These are phyloP conservation scores for Lithophane semibrunnea DNA, from an alignment of 2,888 invertebrate species.

Conservation along the genomic window DNA sequence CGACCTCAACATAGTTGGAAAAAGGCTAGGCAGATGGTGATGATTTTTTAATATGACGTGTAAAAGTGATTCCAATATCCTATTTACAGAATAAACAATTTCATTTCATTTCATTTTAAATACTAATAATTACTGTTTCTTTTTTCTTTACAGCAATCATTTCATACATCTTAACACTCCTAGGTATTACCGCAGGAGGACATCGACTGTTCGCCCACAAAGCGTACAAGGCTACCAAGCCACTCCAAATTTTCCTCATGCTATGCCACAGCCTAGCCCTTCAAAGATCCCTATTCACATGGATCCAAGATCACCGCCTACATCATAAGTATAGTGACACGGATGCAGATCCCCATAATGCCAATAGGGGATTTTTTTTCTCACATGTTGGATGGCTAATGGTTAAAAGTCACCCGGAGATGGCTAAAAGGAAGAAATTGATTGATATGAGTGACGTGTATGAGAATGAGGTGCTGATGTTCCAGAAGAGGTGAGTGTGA, in stretches of 20 bases:
- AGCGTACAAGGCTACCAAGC: constrained; percentile 70
- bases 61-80: no score
- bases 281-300: constrained; percentile 62
- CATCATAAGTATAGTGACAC: constrained; percentile 81
- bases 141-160: constrained; percentile 49
- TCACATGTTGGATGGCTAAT: constrained; percentile 95
- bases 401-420: constrained; percentile 93
- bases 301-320: constrained; percentile 67
- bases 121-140: no score
- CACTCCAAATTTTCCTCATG: constrained; percentile 71
- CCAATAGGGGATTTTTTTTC: constrained; percentile 94
- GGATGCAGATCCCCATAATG: constrained; percentile 90
- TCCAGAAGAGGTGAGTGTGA: constrained; percentile 92
- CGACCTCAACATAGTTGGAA: no score
- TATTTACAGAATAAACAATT: no score
- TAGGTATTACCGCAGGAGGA: constrained; percentile 70
- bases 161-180: constrained; percentile 20
- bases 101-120: no score
- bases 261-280: constrained; percentile 69
- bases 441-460: constrained; percentile 93
- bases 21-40: no score
- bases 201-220: constrained; percentile 73
- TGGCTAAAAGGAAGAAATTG: constrained; percentile 92
- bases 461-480: constrained; percentile 92
- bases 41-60: no score